Conservation (phyloP, 2,888 invertebrate species). For the Cheiracanthium punctorium region DNA sequence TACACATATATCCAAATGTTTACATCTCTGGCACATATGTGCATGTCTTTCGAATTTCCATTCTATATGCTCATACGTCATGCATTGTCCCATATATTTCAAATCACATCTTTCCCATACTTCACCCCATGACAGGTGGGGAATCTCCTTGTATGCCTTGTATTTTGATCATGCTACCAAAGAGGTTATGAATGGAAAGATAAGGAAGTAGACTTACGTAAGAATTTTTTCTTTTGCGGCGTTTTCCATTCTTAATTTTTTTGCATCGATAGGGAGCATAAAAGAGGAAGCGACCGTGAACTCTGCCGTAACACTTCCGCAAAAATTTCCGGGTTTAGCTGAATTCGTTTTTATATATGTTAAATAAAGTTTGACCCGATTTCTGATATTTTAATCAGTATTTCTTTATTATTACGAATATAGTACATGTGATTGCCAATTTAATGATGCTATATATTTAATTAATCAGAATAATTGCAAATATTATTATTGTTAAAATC, state of each 20-base stretch:
- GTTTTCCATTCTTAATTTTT: not conserved
- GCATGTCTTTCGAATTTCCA: too few species aligned
- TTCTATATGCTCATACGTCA: too few species aligned
- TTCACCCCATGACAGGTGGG: not conserved
- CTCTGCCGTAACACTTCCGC: constrained; percentile 4
- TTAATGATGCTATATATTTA: too few species aligned
- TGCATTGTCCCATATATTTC: too few species aligned
- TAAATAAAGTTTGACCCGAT: not conserved
- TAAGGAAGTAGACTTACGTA: not conserved
- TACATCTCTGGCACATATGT: too few species aligned
- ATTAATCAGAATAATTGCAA: too few species aligned
- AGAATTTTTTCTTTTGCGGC: not conserved
- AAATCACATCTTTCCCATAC: not conserved
- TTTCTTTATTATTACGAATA: too few species aligned
- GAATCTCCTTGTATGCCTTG: not conserved
- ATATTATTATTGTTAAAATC: too few species aligned
- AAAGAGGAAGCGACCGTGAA: constrained; percentile 14
- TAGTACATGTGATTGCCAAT: too few species aligned
- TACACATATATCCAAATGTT: too few species aligned
- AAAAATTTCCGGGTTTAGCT: not conserved
- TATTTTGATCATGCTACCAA: not conserved
- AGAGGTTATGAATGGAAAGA: not conserved
- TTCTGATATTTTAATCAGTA: not conserved
- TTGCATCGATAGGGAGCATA: not conserved
- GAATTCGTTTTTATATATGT: not conserved